Conservation (phyloP, 2,113 vertebrate genomes). For the Perca fluviatilis region DNA sequence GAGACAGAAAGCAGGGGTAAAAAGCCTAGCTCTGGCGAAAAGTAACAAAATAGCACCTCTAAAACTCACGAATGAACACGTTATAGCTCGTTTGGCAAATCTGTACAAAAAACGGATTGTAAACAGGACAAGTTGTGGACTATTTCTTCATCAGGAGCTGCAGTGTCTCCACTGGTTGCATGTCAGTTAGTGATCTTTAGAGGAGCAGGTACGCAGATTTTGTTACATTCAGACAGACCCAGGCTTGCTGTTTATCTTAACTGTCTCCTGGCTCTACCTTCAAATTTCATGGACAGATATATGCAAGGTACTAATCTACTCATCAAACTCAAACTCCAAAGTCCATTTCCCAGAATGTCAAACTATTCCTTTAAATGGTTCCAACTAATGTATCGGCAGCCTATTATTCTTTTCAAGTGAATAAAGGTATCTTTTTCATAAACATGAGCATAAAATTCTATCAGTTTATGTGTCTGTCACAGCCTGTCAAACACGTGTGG, state of each 20-base stretch:
- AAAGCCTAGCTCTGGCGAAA: background rate
- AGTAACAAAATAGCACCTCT: background rate
- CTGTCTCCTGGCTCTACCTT: background rate
- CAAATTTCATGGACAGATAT: background rate
- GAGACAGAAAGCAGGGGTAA: too few species aligned
- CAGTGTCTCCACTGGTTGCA: background rate
- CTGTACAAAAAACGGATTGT: background rate
- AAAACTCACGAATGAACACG: background rate
- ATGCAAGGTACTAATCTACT: background rate
- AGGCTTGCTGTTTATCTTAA: background rate
- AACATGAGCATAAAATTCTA: conserved; percentile 27
- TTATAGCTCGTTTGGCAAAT: background rate
- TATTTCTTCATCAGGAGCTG: background rate
- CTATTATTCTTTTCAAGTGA: background rate
- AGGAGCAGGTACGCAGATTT: background rate
- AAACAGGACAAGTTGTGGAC: background rate
- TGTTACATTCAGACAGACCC: background rate
- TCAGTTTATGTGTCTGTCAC: conserved; percentile 51
- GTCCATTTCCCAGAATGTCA: background rate
- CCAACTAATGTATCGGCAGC: background rate
- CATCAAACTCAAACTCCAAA: background rate
- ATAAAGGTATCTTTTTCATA: background rate
- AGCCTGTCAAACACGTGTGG: conserved; percentile 51
- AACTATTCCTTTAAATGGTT: background rate
- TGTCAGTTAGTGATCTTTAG: background rate